These are phyloP conservation scores for Periphyllus acericola DNA, from an alignment of 2,888 invertebrate species.

Conservation along the genomic window DNA sequence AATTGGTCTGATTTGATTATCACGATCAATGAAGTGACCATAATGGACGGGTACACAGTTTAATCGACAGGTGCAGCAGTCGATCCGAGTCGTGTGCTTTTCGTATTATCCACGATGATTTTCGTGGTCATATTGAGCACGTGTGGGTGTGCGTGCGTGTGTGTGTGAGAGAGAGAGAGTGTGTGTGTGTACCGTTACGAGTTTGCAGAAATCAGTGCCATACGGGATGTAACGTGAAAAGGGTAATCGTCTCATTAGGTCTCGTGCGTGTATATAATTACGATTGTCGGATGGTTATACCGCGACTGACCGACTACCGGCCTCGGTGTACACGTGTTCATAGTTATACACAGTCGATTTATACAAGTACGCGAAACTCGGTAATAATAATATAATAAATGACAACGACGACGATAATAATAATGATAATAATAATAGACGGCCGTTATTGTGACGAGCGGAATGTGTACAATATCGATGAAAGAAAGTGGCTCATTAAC, in stretches of 20 bases:
- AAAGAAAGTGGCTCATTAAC: constrained; percentile 56
- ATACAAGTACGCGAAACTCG: constrained; percentile 10
- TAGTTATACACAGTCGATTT: not conserved
- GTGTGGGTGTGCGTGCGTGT: no score
- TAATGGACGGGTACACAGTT: not conserved
- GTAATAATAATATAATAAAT: constrained; percentile 13
- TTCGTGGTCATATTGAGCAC: no score
- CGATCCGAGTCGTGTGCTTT: not conserved
- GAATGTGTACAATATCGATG: constrained; percentile 45
- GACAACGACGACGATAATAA: not conserved
- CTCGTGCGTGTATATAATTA: not conserved
- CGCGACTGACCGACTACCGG: not conserved
- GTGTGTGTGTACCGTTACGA: not conserved
- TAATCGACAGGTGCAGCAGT: not conserved
- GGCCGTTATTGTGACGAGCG: not conserved
- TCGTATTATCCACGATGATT: not conserved
- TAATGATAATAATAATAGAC: constrained; percentile 32
- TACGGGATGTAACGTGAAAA: not conserved
- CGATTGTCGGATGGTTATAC: not conserved
- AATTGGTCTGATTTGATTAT: not conserved
- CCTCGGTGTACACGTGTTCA: no score
- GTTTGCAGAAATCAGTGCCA: not conserved
- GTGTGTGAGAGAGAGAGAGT: not conserved
- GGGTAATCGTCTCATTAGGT: not conserved
- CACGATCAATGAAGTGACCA: not conserved